These are phyloP conservation scores for Abrostola tripartita DNA, from an alignment of 2,888 invertebrate genomes.

Conservation along the genomic window DNA sequence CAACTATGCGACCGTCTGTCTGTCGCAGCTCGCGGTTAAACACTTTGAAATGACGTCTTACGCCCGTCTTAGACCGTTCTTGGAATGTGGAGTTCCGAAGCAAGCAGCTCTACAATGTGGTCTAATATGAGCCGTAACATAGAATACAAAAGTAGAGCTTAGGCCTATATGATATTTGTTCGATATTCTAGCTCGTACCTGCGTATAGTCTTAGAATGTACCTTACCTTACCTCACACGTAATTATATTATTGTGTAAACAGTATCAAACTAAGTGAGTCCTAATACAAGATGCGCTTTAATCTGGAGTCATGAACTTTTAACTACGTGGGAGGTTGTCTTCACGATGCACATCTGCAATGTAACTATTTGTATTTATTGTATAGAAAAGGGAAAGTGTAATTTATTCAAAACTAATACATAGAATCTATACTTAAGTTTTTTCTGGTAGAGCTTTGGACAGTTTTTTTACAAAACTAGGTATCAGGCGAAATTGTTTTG, in stretches of 20 bases:
- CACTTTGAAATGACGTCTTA: slow-evolving; percentile 5
- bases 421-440: too few species aligned
- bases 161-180: too few species aligned
- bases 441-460: too few species aligned
- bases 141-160: too few species aligned
- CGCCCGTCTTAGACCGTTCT: neutral
- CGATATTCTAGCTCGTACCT: too few species aligned
- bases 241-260: neutral
- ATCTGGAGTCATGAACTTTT: neutral
- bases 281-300: neutral
- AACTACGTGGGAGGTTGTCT: slow-evolving; percentile 2
- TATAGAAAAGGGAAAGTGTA: too few species aligned
- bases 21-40: slow-evolving; percentile 1
- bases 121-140: too few species aligned
- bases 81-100: neutral
- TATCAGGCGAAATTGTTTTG: too few species aligned
- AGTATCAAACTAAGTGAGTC: neutral
- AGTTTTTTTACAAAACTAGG: too few species aligned
- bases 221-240: too few species aligned
- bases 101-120: slow-evolving; percentile 3
- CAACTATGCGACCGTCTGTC: neutral
- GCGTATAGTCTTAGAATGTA: too few species aligned
- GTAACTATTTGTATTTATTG: neutral
- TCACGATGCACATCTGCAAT: neutral
- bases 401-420: too few species aligned